Percentiles rank a stretch among this genome's conserved stretches.
Evolutionary conservation across 2,113 vertebrate genomes (phyloP).

Genomic region (Potamarius usumacintae): DNA sequence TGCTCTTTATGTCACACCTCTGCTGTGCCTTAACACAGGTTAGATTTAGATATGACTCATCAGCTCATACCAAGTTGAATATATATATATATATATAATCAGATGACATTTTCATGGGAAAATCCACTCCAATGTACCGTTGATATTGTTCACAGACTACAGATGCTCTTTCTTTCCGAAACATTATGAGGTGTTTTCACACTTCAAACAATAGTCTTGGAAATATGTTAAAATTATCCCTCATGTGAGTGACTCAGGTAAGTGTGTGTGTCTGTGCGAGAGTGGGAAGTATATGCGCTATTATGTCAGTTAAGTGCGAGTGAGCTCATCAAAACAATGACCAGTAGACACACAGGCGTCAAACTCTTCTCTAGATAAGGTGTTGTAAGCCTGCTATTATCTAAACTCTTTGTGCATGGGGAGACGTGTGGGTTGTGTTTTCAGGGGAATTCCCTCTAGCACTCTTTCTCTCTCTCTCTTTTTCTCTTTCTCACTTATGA

Average conservation of each 20-base stretch:
- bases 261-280: conserved; percentile 19
- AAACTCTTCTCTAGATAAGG: conserved; percentile 48
- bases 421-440: conserved; percentile 32
- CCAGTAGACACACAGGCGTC: conserved; percentile 56
- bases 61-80: not conserved
- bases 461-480: not conserved
- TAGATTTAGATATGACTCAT: conserved; percentile 6
- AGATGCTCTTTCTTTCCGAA: conserved; percentile 5
- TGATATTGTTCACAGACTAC: not conserved
- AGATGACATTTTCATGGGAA: not conserved
- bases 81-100: not conserved
- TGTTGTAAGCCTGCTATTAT: conserved; percentile 54
- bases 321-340: conserved; percentile 55
- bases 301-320: conserved; percentile 53
- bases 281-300: conserved; percentile 27
- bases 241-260: conserved; percentile 14
- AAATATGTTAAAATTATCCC: conserved; percentile 37
- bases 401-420: conserved; percentile 41
- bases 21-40: conserved; percentile 7
- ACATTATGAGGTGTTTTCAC: conserved; percentile 14
- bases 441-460: conserved; percentile 44
- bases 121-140: not conserved
- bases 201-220: conserved; percentile 36
- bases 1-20: conserved; percentile 30
- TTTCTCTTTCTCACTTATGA: conserved; percentile 9